A percentile compares a stretch with the other conserved stretches of the same genome.
phyloP scores from a whole-genome alignment of 1,140 invertebrate genomes.

The Monochamus saltuarius region DNA sequence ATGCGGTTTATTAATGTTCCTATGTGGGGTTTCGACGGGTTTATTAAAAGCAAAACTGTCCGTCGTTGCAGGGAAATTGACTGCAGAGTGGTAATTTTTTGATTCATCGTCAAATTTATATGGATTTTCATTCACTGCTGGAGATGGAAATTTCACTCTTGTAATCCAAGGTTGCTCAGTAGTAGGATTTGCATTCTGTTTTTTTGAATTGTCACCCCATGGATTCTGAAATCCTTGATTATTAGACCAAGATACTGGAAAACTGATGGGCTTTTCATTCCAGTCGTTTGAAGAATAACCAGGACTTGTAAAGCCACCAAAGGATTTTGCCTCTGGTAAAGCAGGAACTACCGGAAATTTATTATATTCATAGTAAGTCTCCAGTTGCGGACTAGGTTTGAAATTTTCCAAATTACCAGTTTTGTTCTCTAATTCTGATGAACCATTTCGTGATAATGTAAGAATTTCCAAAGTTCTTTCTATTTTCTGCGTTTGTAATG shows the following conservation, averaged over 20 bases:
- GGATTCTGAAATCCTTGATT: constrained; percentile 6
- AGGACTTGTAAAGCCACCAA: constrained; percentile 6
- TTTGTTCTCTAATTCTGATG: not conserved
- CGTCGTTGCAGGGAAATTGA: constrained; percentile 9
- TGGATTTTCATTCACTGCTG: constrained; percentile 22
- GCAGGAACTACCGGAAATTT: constrained; percentile 42
- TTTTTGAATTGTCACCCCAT: not conserved
- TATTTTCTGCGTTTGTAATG: not conserved
- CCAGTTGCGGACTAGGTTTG: constrained; percentile 12
- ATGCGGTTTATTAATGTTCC: not conserved
- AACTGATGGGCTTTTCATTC: constrained; percentile 2
- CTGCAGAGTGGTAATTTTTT: constrained; percentile 2
- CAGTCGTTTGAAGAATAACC: constrained; percentile 7
- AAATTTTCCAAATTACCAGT: not conserved
- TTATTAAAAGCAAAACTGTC: constrained; percentile 5
- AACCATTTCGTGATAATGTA: no score
- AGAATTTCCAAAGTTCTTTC: not conserved
- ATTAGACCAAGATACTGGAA: not conserved
- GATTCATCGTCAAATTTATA: constrained; percentile 20
- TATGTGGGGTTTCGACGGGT: not conserved
- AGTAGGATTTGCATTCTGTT: not conserved
- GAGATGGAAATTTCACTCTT: constrained; percentile 29
- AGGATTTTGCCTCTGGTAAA: constrained; percentile 25
- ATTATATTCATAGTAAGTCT: constrained; percentile 37
- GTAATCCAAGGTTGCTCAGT: constrained; percentile 20